Base-by-base conservation (phyloP, 2,797 vertebrate species). In the Pteropus rufus region DNA sequence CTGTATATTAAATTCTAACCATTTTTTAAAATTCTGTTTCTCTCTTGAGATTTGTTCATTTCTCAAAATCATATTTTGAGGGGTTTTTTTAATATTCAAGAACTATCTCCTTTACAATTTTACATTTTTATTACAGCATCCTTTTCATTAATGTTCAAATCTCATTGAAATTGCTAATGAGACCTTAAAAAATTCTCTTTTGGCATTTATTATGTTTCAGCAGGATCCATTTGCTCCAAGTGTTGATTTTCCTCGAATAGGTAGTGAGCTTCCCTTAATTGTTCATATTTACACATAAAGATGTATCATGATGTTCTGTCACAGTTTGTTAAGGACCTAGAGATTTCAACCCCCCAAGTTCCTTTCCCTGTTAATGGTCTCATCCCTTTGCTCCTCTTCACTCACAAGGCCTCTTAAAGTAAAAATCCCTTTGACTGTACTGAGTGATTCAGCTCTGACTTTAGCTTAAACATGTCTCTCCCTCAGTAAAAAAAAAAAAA, bases 91-190 rank as follows among this genome's bases (percentile, higher is more conserved):
- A 87, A 85, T 85, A 93, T 56, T 79, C 49, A 69, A 81, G 56
- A 85, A 84, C 24, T 29, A 67, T 56, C 76, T 96, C 36, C 36
- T 75, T 93, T 75, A 60, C 1, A 19, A 36, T 62, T 90, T 97
- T 90, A 65, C 36, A 77, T 83, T 91, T 94, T 90, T 67, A 77
- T 93, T 96, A 15, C 4, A 79, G 41, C 16, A 60, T 86, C 26
- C 41, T 80, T 96, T 86, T 73, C 88, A 94, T 76, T 87, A 89
- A 91, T 89, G 52, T 31, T 73, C 34, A 39, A 69, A 46, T 77
- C 7, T 84, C 67, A 91, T 77, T 39, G 31, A 84, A 90, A 91
- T 91, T 91, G 54, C 24, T 89, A 92, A 95, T 83, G 49, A 91
- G 67, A 81, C 44, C 31, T 93, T 91, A 89, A 81, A 62, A 79